Evolutionary conservation across 2,113 vertebrate genomes (phyloP).

Genomic region (Herpetotheres cachinnans): DNA sequence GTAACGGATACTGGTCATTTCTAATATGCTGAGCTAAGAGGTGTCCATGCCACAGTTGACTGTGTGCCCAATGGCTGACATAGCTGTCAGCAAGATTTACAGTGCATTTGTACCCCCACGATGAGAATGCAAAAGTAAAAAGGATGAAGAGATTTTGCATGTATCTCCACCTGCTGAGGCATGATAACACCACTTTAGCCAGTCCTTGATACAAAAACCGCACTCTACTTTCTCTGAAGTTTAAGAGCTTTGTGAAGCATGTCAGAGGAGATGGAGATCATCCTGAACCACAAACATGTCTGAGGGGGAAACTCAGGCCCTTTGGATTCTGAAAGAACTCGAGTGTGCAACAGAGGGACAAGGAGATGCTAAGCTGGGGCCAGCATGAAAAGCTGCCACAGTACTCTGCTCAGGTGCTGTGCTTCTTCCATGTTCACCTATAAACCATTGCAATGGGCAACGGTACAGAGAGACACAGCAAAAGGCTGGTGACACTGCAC

Average conservation of each 20-base stretch:
- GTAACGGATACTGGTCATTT: neutral
- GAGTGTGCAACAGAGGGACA: neutral
- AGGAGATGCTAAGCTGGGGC: neutral
- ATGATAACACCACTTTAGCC: neutral
- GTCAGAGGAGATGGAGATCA: neutral
- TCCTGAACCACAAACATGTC: neutral
- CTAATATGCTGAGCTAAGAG: neutral
- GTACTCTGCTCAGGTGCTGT: rapidly evolving
- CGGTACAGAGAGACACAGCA: neutral
- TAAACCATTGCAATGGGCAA: neutral
- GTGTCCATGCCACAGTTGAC: neutral
- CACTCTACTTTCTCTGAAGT: neutral
- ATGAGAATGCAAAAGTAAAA: neutral
- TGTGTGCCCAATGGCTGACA: neutral
- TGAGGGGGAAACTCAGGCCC: neutral
- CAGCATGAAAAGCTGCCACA: neutral
- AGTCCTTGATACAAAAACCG: neutral
- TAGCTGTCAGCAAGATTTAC: neutral
- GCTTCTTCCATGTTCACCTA: neutral
- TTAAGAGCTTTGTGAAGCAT: neutral
- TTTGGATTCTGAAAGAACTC: neutral
- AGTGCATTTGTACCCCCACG: neutral
- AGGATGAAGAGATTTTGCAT: neutral
- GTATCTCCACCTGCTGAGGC: neutral
- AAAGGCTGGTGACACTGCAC: neutral